Evolutionary conservation across 2,888 invertebrate genomes (phyloP).

Genomic region (Drosophila setosimentum): DNA sequence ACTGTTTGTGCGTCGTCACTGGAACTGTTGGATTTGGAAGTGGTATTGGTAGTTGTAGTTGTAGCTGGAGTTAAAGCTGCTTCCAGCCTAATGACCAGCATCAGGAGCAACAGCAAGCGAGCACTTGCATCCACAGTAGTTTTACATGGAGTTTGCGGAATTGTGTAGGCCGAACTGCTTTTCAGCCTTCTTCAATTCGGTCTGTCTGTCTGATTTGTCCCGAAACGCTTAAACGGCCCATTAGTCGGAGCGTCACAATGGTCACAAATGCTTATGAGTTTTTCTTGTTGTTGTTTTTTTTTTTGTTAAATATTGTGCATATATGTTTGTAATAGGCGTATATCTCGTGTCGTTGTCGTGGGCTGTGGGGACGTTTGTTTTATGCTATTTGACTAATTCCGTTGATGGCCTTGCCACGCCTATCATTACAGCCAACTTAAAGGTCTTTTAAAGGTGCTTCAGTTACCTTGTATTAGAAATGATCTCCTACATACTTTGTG

Average conservation of each 20-base stretch:
- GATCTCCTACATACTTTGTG: conserved; percentile 2
- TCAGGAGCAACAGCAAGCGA: conserved; percentile 38
- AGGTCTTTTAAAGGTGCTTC: not conserved
- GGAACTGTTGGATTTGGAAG: not conserved
- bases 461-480: not conserved
- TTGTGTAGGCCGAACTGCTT: conserved; percentile 36
- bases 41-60: not conserved
- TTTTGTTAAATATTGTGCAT: conserved; percentile 61
- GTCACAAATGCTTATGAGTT: conserved; percentile 68
- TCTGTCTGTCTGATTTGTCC: not conserved
- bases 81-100: conserved; percentile 53
- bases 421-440: conserved; percentile 3
- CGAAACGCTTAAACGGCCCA: conserved; percentile 50
- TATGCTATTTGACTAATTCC: conserved; percentile 50
- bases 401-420: conserved; percentile 44
- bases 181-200: not conserved
- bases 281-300: no score
- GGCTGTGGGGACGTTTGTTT: conserved; percentile 44
- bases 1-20: conserved; percentile 67
- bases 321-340: conserved; percentile 26
- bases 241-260: conserved; percentile 68
- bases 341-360: conserved; percentile 24
- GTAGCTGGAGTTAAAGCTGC: conserved; percentile 5
- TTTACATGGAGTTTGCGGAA: conserved; percentile 38
- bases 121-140: conserved; percentile 37